Evolutionary conservation across 2,888 invertebrate genomes (phyloP), one percentile per base, ranked within the genome.

Genomic region (Mythimna ferrago): DNA sequence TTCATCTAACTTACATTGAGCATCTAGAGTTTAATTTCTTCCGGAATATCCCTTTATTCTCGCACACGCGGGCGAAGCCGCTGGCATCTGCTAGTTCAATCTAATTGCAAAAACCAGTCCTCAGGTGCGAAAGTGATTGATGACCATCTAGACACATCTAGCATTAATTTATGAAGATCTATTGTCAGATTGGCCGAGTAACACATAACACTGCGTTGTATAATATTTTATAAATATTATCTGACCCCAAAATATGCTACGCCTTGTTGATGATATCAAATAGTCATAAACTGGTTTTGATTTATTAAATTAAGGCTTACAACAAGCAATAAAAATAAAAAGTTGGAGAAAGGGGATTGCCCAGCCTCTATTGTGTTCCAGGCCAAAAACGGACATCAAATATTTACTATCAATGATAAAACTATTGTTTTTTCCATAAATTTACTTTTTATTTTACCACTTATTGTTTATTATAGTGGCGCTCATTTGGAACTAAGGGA

Each of bases 121-220:
- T 2, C 1, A 35, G 35, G 53, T 60, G 44, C 5, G 6, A 66
- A 60, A 38, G 6, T 66, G 53, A 75, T 75, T 58, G 19, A 58
- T 53, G 16, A 16, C 2, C 10, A 21, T 44, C 7, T 44, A 35
- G 14, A 11, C 35, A 38, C 19, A 56, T 5, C 6, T 5, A 51
- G 26, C n/a, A 21, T 60, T 60, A 35, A 54, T 51, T 67, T 26
- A 58, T 38, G 6, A 65, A 41, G 9, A 77, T 35, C 44, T 71
- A 57, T 53, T 69, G 54, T 56, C 48, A 61, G 21, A 38, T 11
- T 61, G 76, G 11, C 60, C 54, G 26, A 76, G 35, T 66, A 54
- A 51, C 16, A 61, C 26, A 35, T 11, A 44, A 48, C 48, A 6
- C 26, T 53, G 35, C 48, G 60, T 75, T 66, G n/a, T 16, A 21